Evolutionary conservation across 2,797 vertebrate species (phyloP).

Genomic region (Acanthopagrus latus): DNA sequence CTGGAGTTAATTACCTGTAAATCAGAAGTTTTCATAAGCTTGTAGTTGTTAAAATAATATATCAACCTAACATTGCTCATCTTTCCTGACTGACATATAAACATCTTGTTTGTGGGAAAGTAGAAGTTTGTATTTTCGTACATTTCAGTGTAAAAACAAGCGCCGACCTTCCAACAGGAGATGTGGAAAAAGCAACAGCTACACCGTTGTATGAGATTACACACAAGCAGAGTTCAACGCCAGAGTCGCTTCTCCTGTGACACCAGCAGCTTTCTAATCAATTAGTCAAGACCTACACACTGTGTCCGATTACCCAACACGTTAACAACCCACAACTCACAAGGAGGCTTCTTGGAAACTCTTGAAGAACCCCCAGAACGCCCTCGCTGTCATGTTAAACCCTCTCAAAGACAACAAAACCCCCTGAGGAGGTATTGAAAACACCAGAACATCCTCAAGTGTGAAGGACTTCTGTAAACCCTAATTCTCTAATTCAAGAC

Average conservation of each 20-base stretch:
- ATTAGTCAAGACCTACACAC: slow-evolving; percentile 59
- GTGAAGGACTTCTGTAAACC: too few species aligned
- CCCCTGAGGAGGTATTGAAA: not conserved
- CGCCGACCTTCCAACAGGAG: too few species aligned
- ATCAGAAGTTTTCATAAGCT: not conserved
- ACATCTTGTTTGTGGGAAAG: not conserved
- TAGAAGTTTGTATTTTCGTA: not conserved
- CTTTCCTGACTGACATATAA: not conserved
- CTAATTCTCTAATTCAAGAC: not conserved
- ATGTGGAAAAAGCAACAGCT: slow-evolving; percentile 26
- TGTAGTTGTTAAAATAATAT: not conserved
- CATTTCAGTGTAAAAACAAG: not conserved
- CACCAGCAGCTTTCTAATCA: slow-evolving; percentile 57
- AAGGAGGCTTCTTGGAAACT: not conserved
- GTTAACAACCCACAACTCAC: not conserved
- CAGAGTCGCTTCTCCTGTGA: slow-evolving; percentile 54
- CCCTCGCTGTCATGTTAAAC: not conserved
- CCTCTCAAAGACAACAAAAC: not conserved
- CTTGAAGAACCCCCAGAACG: rapidly evolving
- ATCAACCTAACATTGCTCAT: too few species aligned
- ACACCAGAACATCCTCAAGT: not conserved
- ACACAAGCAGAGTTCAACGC: slow-evolving; percentile 31
- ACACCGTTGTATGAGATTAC: slow-evolving; percentile 19
- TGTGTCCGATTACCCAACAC: slow-evolving; percentile 54
- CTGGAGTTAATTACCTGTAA: not conserved